These are phyloP conservation scores for Mercenaria mercenaria DNA, from an alignment of 1,140 invertebrate species.

Conservation along the genomic window DNA sequence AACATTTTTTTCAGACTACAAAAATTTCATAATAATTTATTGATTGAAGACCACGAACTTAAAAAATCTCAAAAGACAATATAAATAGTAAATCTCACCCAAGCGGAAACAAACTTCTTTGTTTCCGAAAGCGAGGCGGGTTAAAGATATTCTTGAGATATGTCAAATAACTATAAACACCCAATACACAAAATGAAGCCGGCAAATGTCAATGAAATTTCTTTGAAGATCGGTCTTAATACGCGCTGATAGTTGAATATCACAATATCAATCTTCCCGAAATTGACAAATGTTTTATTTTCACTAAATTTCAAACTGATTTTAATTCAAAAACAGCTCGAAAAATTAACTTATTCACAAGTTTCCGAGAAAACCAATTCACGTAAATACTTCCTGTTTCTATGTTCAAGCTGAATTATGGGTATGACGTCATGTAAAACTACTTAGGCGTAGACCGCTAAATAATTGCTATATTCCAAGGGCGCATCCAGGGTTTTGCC, in stretches of 20 bases:
- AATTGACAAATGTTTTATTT: not conserved
- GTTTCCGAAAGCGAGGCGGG: conserved; percentile 10
- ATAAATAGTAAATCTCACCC: not conserved
- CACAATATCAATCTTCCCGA: not conserved
- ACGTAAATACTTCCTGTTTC: conserved; percentile 64
- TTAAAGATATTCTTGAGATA: conserved; percentile 11
- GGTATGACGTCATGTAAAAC: conserved; percentile 11
- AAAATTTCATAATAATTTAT: not conserved
- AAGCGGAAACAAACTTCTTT: not conserved
- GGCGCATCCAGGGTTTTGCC: no score
- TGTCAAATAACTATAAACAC: conserved; percentile 31
- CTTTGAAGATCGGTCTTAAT: not conserved
- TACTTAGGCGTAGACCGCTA: not conserved
- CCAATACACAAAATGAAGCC: conserved; percentile 66
- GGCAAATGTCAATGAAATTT: conserved; percentile 52
- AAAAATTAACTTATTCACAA: not conserved
- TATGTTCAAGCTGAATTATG: conserved; percentile 57
- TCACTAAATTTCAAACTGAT: not conserved
- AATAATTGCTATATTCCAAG: no score
- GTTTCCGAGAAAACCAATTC: conserved; percentile 51
- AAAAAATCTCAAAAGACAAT: not conserved
- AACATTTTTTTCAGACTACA: not conserved
- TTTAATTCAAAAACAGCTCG: conserved; percentile 13
- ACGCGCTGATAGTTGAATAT: not conserved
- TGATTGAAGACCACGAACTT: not conserved